Base-by-base conservation (phyloP, 2,888 invertebrate species). In the Erynnis tages region DNA sequence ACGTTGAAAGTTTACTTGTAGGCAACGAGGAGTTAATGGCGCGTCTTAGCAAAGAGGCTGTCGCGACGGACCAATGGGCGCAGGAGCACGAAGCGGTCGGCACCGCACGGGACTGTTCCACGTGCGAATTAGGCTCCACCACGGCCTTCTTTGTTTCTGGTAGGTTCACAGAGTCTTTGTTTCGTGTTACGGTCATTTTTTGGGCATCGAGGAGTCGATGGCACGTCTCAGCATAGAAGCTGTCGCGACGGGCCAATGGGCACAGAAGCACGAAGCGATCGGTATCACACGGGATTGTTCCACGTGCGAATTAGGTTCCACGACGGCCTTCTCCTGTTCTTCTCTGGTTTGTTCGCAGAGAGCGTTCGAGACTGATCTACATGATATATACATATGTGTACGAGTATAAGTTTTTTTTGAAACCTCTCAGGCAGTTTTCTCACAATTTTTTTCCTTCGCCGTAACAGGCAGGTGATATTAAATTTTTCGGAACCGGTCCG, bases 21-120 rank as follows among this genome's bases (percentile, higher is more conserved):
- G 89, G 89, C 64, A 77, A 83, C 41, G 81, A 82, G 54, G 82
- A 80, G 29, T 57, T 88, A 37, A 85, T 88, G 79, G 81, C 82
- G 4, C 71, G 77, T 2, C 62, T 88, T 23, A 79, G 84, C 58
- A 75, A 72, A 32, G 88, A 88, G 45, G 81, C 81, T 0, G 63
- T 78, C 0, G 81, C 78, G 0, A 86, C 88, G 0, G 71, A 72
- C 47, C 65, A 67, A 35, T 89, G 89, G 89, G 79, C 83, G 2
- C 60, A 62, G 11, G 76, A 79, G 13, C 76, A 78, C 44, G 75
- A 79, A 11, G 63, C 65, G 5, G 63, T 59, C 0, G 67, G 61
- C 23, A 60, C 62, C 0, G 75, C 73, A 0, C 62, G 70, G 1
- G 79, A 78, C 54, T 86, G 86, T 56, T 57, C 68, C 14, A 65